Percentiles rank a stretch among this genome's conserved stretches.
phyloP scores from a whole-genome alignment of 2,113 vertebrate genomes.

The Gallinago jamesoni region DNA sequence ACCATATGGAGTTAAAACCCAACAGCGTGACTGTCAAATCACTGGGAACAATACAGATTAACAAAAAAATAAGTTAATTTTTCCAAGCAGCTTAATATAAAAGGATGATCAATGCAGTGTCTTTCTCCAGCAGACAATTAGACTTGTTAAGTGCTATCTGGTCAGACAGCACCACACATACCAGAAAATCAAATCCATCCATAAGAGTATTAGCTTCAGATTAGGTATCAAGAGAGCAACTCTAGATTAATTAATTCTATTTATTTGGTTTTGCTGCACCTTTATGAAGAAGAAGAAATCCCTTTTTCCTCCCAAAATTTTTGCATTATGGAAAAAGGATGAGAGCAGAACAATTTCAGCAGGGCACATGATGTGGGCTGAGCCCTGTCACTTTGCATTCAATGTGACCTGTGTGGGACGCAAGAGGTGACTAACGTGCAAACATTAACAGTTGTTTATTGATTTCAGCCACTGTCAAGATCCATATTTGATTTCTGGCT shows the following conservation, averaged over 20 bases:
- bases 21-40: not conserved
- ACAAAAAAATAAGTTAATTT: not conserved
- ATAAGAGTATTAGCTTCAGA: not conserved
- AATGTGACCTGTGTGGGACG: fast-evolving
- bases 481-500: not conserved
- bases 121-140: not conserved
- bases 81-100: not conserved
- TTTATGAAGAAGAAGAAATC: not conserved
- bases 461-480: not conserved
- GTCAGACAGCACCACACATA: not conserved
- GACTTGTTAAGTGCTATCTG: fast-evolving
- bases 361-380: fast-evolving
- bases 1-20: not conserved
- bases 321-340: fast-evolving
- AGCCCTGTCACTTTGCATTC: fast-evolving
- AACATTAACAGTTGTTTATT: fast-evolving
- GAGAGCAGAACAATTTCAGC: not conserved
- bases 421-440: fast-evolving
- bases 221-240: not conserved
- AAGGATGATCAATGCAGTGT: not conserved
- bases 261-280: not conserved
- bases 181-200: not conserved
- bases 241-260: not conserved
- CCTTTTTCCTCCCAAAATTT: not conserved
- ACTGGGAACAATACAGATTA: not conserved